Base-by-base conservation (phyloP, 2,888 invertebrate species). In the Enchytraeus crypticus region DNA sequence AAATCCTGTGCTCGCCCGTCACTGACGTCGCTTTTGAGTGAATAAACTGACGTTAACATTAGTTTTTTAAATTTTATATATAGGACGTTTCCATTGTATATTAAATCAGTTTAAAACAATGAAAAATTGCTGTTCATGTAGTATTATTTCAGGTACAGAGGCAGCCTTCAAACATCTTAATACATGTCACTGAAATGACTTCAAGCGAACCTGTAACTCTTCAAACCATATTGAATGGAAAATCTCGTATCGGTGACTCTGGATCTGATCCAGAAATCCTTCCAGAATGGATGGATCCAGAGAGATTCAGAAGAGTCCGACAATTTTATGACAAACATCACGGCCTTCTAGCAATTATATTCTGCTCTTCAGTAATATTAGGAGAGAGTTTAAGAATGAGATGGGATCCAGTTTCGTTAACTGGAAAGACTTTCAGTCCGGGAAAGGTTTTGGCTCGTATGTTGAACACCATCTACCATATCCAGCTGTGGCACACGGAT, bases 321-420 rank as follows among this genome's bases (percentile, higher is more conserved):
- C 76, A 81, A 23, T 88, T 87, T 74, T 88, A 86, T 77, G 80
- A 81, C 69, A 83, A 85, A 61, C 85, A 90, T 75, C 81, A 87
- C 57, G 88, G 86, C 74, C 81, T 85, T 1, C 82, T 90, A 73
- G 83, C 86, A 65, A 81, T 85, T 0, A 84, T 86, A 0, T 90
- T 90, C 84, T 78, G 90, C 45, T 81, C 85, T 55, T 92, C 91
- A 0, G 80, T 92, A 30, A 79, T 90, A 18, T 83, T 86, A 0
- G 85, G 91, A 27, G 81, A 92, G 63, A 82, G 88, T 0, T 82
- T 90, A 56, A 87, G 88, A 0, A 85, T 87, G 3, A 87, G 92
- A 63, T 79, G 88, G 4, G 81, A 83, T 0, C 84, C 90, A 32
- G 82, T 92, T 5, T 80, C 86, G 2, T 84, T 85, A 68, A 88